Evolutionary conservation across 2,797 vertebrate species (phyloP).

Genomic region (Dendrocincla tyrannina): DNA sequence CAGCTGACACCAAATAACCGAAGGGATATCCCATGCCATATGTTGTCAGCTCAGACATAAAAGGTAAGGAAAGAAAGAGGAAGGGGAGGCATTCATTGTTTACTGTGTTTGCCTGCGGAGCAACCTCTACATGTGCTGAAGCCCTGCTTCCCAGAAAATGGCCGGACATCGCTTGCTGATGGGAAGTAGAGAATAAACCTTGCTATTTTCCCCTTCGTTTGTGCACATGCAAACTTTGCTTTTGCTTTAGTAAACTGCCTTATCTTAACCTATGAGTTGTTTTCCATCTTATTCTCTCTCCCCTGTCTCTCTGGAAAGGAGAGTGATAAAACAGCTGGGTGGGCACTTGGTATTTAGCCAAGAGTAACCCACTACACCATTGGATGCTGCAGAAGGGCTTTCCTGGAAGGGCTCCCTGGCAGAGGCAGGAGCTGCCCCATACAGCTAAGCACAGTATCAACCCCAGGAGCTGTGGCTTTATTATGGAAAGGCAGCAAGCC

Average conservation of each 20-base stretch:
- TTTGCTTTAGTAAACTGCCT: background rate
- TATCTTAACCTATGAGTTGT: background rate
- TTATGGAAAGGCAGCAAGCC: background rate
- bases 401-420: background rate
- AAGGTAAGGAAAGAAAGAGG: background rate
- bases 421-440: background rate
- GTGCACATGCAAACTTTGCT: background rate
- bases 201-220: background rate
- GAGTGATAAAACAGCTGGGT: background rate
- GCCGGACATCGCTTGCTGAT: background rate
- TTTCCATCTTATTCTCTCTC: background rate
- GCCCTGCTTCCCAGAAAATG: background rate
- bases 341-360: background rate
- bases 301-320: background rate
- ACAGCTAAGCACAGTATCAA: background rate
- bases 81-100: background rate
- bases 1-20: background rate
- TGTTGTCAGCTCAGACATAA: background rate
- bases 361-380: background rate
- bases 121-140: background rate
- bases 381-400: background rate
- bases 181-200: background rate
- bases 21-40: background rate
- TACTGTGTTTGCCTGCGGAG: background rate
- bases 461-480: background rate